phyloP scores from a whole-genome alignment of 1,140 invertebrate genomes.

The Kradibia gibbosae region DNA sequence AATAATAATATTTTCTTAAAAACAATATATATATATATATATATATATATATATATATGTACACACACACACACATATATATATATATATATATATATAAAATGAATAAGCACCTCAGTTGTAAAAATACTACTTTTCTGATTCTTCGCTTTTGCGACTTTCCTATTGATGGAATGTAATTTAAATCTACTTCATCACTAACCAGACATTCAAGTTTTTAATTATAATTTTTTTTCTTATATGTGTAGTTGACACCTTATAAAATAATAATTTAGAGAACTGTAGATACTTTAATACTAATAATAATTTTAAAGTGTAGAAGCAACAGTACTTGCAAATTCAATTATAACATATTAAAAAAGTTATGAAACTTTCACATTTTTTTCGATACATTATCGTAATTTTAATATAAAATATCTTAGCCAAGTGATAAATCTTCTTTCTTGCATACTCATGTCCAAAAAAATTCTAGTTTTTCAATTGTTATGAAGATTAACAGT shows the following conservation, averaged over 20 bases:
- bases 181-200: not conserved
- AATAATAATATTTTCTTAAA: not conserved
- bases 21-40: too few species aligned
- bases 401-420: too few species aligned
- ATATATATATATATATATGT: not conserved
- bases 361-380: not conserved
- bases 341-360: not conserved
- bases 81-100: not conserved
- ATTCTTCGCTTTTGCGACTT: not conserved
- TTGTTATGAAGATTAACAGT: too few species aligned
- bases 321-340: not conserved
- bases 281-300: not conserved
- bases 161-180: conserved; percentile 23
- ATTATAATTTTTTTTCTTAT: not conserved
- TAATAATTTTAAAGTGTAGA: not conserved
- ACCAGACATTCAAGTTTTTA: not conserved
- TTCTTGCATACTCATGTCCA: too few species aligned
- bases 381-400: too few species aligned
- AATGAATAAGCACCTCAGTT: conserved; percentile 16
- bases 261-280: not conserved
- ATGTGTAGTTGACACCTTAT: not conserved
- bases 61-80: too few species aligned
- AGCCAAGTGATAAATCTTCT: too few species aligned
- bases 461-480: too few species aligned
- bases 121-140: not conserved